Conservation (phyloP, 2,888 invertebrate genomes). For the Drosophila histrio region DNA sequence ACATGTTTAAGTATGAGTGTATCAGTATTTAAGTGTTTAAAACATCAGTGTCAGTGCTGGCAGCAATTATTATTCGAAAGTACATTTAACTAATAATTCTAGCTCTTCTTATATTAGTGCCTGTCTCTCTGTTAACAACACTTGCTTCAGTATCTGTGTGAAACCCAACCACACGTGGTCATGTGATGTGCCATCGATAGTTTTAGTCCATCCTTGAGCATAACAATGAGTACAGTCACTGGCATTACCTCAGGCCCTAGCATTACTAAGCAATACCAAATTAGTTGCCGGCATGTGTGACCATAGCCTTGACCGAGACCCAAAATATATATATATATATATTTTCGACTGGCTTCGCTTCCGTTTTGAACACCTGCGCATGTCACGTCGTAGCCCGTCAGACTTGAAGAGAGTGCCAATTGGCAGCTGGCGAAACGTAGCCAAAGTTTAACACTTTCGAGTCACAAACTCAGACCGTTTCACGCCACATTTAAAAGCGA, state of each 20-base stretch:
- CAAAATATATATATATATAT: constrained; percentile 22
- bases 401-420: constrained; percentile 29
- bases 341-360: constrained; percentile 29
- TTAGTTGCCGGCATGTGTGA: background rate
- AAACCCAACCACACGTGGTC: background rate
- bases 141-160: background rate
- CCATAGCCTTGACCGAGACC: constrained; percentile 74
- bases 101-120: too few species aligned
- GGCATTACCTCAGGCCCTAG: background rate
- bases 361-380: constrained; percentile 41
- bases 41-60: background rate
- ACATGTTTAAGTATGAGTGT: background rate
- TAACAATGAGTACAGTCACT: constrained; percentile 6
- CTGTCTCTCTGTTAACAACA: background rate
- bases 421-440: constrained; percentile 55
- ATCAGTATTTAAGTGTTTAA: too few species aligned
- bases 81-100: too few species aligned
- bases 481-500: constrained; percentile 72
- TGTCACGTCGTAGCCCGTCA: constrained; percentile 69
- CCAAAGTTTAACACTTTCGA: constrained; percentile 44
- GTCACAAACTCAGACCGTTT: constrained; percentile 71
- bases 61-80: background rate
- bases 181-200: background rate
- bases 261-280: constrained; percentile 4
- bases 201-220: background rate